These are phyloP conservation scores for Rhinoderma darwinii DNA, from an alignment of 2,113 vertebrate genomes.

Conservation along the genomic window DNA sequence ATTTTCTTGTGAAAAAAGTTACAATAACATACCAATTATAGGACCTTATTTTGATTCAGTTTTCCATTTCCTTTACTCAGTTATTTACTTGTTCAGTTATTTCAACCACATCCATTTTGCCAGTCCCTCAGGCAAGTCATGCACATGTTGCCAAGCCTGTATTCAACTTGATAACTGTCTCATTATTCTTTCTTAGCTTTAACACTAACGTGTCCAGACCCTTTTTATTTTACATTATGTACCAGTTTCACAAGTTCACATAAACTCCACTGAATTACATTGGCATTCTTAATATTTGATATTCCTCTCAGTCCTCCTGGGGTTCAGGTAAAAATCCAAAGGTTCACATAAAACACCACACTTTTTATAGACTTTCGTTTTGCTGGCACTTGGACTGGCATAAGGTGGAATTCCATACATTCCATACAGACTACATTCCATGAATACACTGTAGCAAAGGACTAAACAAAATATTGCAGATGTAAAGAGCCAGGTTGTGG, in stretches of 20 bases:
- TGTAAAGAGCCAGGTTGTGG: no score
- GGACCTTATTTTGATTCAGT: not conserved
- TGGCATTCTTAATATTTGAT: not conserved
- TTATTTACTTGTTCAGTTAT: not conserved
- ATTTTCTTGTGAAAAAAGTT: not conserved
- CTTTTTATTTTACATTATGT: not conserved
- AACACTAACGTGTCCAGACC: not conserved
- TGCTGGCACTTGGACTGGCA: no score
- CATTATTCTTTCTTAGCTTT: not conserved
- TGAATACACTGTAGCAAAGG: no score
- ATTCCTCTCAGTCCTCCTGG: not conserved
- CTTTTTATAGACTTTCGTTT: no score
- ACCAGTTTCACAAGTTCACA: not conserved
- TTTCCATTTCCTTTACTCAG: not conserved
- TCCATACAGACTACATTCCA: no score
- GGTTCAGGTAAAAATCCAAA: not conserved
- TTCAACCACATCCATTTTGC: not conserved
- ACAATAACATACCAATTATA: not conserved
- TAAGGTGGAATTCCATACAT: no score
- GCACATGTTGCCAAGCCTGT: not conserved
- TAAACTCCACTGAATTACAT: not conserved
- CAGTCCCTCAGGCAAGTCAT: constrained; percentile 5
- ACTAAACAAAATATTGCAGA: no score
- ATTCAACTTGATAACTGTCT: not conserved
- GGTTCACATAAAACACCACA: no score